These are phyloP conservation scores for Macrobrachium nipponense DNA, from an alignment of 1,140 invertebrate species.

Conservation along the genomic window DNA sequence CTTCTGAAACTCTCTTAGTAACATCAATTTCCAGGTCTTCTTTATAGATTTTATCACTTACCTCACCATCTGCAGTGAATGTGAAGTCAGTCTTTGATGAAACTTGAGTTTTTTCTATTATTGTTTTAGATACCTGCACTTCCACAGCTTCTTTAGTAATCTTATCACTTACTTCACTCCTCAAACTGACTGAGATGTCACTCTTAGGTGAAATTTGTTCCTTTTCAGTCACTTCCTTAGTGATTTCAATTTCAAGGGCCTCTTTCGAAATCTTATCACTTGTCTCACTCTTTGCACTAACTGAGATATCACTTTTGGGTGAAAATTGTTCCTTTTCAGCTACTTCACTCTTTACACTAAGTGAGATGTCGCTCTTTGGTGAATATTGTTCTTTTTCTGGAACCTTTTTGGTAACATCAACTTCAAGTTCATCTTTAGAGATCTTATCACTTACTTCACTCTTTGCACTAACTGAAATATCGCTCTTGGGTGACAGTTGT, in stretches of 20 bases:
- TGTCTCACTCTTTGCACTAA: conserved; percentile 22
- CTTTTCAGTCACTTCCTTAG: conserved; percentile 9
- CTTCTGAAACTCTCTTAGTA: too few species aligned
- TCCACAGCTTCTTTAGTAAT: not conserved
- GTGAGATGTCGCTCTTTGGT: conserved; percentile 18
- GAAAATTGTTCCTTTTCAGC: conserved; percentile 27
- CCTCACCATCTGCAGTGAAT: too few species aligned
- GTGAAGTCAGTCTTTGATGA: conserved; percentile 23
- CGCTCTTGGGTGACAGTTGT: conserved; percentile 18
- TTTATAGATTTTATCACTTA: too few species aligned
- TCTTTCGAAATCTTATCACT: not conserved
- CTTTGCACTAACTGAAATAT: conserved; percentile 27
- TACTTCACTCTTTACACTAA: conserved; percentile 18
- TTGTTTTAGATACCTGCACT: not conserved
- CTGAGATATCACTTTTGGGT: conserved; percentile 24
- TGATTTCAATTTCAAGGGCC: not conserved
- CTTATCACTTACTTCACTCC: conserved; percentile 3
- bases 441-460: conserved; percentile 3
- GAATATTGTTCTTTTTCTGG: conserved; percentile 31
- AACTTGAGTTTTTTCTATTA: conserved; percentile 6
- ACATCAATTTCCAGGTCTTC: too few species aligned
- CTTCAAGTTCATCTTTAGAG: not conserved
- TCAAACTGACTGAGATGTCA: conserved; percentile 5
- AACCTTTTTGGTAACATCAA: conserved; percentile 22
- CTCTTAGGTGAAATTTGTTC: conserved; percentile 31